Percentiles rank a stretch among this genome's conserved stretches.
phyloP scores from a whole-genome alignment of 92 coral and sea anemone species.

The Palythoa heliodiscus region DNA sequence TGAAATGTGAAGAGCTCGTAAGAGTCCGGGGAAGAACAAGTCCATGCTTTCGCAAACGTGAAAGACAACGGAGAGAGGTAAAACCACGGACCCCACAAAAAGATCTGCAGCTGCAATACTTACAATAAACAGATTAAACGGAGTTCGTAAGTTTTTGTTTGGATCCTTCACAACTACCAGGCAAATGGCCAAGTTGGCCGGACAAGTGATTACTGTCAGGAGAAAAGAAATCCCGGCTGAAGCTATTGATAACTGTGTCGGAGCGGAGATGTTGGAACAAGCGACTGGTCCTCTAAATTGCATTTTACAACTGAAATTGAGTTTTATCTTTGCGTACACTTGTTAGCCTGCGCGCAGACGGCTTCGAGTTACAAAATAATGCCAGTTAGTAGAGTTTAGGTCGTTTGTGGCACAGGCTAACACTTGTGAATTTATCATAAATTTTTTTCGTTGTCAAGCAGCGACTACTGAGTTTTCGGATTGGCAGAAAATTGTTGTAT shows the following conservation, averaged over 20 bases:
- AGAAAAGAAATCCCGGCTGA: constrained; percentile 65
- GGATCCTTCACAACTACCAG: constrained; percentile 79
- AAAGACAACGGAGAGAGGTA: constrained; percentile 74
- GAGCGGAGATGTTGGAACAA: constrained; percentile 64
- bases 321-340: too few relatives aligned
- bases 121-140: constrained; percentile 78
- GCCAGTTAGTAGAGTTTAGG: too few relatives aligned
- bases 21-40: constrained; percentile 35
- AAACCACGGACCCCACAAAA: constrained; percentile 65
- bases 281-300: constrained; percentile 60
- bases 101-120: constrained; percentile 78
- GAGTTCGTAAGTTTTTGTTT: constrained; percentile 69
- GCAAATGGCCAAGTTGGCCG: constrained; percentile 72
- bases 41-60: constrained; percentile 71
- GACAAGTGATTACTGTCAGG: constrained; percentile 63
- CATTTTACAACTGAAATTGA: constrained; percentile 42
- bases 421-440: too few relatives aligned
- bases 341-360: too few relatives aligned
- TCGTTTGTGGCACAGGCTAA: too few relatives aligned
- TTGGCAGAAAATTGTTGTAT: not conserved
- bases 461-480: not conserved
- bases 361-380: too few relatives aligned
- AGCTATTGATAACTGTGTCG: constrained; percentile 58
- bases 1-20: constrained; percentile 63
- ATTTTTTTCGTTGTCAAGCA: too few relatives aligned